Evolutionary conservation across 2,113 vertebrate species (phyloP), one percentile per base, ranked within the genome.

Genomic region (Pogona vitticeps): DNA sequence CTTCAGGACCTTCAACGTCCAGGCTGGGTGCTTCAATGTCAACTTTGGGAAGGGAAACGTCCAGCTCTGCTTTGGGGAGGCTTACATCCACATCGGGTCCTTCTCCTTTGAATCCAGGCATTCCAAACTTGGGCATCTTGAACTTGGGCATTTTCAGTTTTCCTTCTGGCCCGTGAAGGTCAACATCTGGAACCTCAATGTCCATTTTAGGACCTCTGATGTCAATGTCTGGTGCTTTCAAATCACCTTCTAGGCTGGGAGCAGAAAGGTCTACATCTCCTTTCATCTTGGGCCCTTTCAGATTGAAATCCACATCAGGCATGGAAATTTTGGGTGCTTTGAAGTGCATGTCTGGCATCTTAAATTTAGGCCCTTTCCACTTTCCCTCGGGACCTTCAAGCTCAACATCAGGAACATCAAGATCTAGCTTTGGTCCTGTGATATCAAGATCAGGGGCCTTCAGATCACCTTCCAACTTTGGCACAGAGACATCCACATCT

Each of bases 101-200:
- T 89, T 97, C 95, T 9, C 73, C 83, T 63, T 95, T 94, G 61
- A 97, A 96, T n/a, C 96, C 91, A 1, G 94, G 91, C 94, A 97
- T 91, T 13, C 95, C 96, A 89, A 98, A 98, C 76, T 97, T 96
- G 77, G 98, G 98, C 86, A 98, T 88, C 58, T 97, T 98, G 71
- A 97, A 72, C 87, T 98, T 97, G n/a, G 97, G 96, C 92, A 97
- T 90, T 21, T 96, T 96, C 59, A 96, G 14, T 33, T 96, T 95
- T 0, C 94, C 94, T 0, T 94, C 95, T 2, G 93, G 93, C 1
- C 92, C 63, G 2, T 94, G 84, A 5, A 95, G 10, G 1, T 96
- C 94, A 1, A 92, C 82, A 14, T 95, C 92, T 0, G 95, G 94
- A 0, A 7, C 88, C 0, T 92, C 86, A 3, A 93, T 59, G 10